Evolutionary conservation across 2,113 vertebrate genomes (phyloP).

Genomic region (Ursus arctos): DNA sequence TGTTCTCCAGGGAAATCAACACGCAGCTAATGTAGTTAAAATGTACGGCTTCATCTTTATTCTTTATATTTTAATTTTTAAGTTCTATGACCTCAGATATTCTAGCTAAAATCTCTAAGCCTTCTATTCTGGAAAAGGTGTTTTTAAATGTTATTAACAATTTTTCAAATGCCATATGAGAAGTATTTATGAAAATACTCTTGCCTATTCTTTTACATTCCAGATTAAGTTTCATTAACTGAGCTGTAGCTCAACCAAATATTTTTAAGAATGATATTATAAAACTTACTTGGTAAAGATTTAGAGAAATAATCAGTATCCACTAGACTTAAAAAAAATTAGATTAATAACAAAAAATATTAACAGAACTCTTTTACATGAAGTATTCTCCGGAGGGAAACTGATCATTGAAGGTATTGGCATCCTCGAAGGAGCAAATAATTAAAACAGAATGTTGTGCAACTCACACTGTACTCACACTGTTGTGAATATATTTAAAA

Average conservation of each 20-base stretch:
- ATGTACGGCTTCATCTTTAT: background rate
- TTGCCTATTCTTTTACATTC: slow-evolving; percentile 14
- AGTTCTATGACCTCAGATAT: background rate
- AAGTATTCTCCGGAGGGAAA: slow-evolving; percentile 56
- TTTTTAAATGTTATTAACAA: background rate
- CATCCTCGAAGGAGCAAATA: slow-evolving; percentile 12
- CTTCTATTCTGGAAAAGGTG: background rate
- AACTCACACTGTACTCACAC: background rate
- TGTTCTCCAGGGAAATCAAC: background rate
- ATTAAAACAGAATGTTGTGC: slow-evolving; percentile 54
- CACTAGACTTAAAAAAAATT: slow-evolving; percentile 35
- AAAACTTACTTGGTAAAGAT: slow-evolving; percentile 32
- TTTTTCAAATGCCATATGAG: background rate
- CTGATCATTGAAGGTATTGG: slow-evolving; percentile 45
- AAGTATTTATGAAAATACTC: background rate
- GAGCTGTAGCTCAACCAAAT: background rate
- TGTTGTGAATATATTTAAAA: slow-evolving; percentile 54
- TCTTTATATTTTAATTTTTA: slow-evolving; percentile 16
- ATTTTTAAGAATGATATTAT: background rate
- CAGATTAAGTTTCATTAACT: slow-evolving; percentile 11
- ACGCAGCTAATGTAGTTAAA: background rate
- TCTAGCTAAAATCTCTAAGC: background rate
- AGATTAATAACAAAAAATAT: slow-evolving; percentile 1
- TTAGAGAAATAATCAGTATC: background rate
- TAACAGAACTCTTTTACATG: slow-evolving; percentile 31